Base-by-base conservation (phyloP, 1,140 invertebrate species). In the Hypothenemus hampei region DNA sequence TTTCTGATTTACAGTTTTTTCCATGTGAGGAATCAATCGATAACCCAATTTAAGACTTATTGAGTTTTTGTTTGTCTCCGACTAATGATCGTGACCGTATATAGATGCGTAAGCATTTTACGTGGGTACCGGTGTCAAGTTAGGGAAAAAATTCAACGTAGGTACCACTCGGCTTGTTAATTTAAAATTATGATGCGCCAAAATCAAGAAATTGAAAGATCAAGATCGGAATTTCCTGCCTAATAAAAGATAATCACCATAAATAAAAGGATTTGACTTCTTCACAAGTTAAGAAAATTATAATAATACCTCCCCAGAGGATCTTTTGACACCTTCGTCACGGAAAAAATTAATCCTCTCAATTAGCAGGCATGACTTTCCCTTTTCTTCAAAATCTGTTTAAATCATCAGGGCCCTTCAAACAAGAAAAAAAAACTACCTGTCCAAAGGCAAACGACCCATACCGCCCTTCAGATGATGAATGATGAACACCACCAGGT, bases 341-440 rank as follows among this genome's bases (percentile, higher is more conserved):
- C 36, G 11, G n/a, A n/a, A n/a, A 51, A 5, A 37, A 19, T 20
- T 51, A 51, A 51, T 41, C 48, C 36, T 51, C 15, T 35, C 48
- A 51, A 51, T 51, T 51, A 51, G 48, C 48, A 51, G 41, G 31
- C 36, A 51, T 51, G 48, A 51, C 48, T 49, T 39, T 43, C 18
- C 21, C 40, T 21, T 43, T 49, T 20, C n/a, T n/a, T 26, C 21
- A 23, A 23, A 8, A 23, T 20, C 29, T 26, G 11, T 15, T 22
- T 23, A 49, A 49, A 23, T 23, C 33, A 23, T n/a, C 11, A 20
- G 47, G 23, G 24, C 37, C 48, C 36, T 51, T 43, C 8, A 51
- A n/a, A n/a, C n/a, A n/a, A n/a, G n/a, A n/a, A n/a, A n/a, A n/a
- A n/a, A n/a, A n/a, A 46, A 51, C 48, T 51, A 51, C 48, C 48